Base-by-base conservation (phyloP, 1,140 invertebrate species). In the Acyrthosiphon pisum region DNA sequence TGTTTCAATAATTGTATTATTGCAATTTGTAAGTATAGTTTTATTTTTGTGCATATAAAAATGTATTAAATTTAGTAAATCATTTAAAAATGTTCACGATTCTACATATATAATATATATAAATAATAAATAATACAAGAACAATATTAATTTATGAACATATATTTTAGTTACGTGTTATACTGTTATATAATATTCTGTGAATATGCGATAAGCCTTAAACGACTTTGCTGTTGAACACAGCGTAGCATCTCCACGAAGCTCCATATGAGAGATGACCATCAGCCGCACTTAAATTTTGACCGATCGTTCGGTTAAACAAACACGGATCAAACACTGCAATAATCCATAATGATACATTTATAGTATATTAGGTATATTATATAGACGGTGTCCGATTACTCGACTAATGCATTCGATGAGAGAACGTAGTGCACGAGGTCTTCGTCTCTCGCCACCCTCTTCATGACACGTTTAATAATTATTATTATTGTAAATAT, bases 351-450 rank as follows among this genome's bases (percentile, higher is more conserved):
- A 76, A n/a, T 18, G 60, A 76, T n/a, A 76, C 14, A 76, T 20
- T 18, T 76, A 68, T 0, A 8, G 11, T 76, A 18, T 68, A 76
- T 76, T 76, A 18, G 60, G 60, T n/a, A n/a, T 60, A 60, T 30
- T 68, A 14, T 68, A 14, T 30, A 76, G 60, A 76, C 46, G 48
- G 87, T 89, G 46, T 89, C 48, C 87, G 44, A 89, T 89, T 89
- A 35, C 87, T 35, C 48, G 87, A 89, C 87, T 89, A 89, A 89
- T 89, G 87, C 87, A 89, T 89, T 50, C n/a, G 20, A 35, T n/a
- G 46, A 41, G 23, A 44, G 35, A 23, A 84, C 37, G 20, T 41
- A 8, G 37, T 8, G 3, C 83, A 41, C 23, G 8, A 41, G 37
- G 83, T 41, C 41, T 41, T 76, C 60, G 60, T 76, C 60, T 76